Evolutionary conservation across 2,113 vertebrate genomes (phyloP).

Genomic region (Dunckerocampus dactyliophorus): DNA sequence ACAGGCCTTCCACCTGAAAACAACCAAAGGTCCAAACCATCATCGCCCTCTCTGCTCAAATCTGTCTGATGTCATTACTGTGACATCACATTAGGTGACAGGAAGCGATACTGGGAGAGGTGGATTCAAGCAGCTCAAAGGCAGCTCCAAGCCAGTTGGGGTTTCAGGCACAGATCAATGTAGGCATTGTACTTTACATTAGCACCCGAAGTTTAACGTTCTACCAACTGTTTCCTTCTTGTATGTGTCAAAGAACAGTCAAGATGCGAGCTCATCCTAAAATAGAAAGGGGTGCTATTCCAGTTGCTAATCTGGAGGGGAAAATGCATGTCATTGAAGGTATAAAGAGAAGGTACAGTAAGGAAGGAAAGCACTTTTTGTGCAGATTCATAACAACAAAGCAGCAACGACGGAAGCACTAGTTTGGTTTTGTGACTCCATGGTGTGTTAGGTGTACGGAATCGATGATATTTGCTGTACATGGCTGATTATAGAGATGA

Average conservation of each 20-base stretch:
- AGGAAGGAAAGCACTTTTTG: conserved; percentile 8
- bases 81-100: conserved; percentile 48
- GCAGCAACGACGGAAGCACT: background rate
- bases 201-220: conserved; percentile 31
- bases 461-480: background rate
- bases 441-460: background rate
- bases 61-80: background rate
- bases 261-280: conserved; percentile 22
- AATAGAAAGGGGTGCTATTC: background rate
- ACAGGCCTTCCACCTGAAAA: conserved; percentile 18
- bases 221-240: conserved; percentile 17
- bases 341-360: conserved; percentile 27
- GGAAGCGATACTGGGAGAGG: conserved; percentile 36
- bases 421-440: background rate
- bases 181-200: conserved; percentile 55
- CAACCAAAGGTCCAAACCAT: conserved; percentile 15
- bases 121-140: conserved; percentile 28
- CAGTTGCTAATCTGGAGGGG: background rate
- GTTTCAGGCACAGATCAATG: conserved; percentile 66
- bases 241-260: conserved; percentile 34
- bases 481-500: conserved; percentile 24
- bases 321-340: conserved; percentile 9
- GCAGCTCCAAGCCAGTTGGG: conserved; percentile 56
- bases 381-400: conserved; percentile 11
- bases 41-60: conserved; percentile 16